A percentile compares a stretch with the other conserved stretches of the same genome.
Conservation (phyloP, 2,797 vertebrate genomes). For the Masticophis lateralis region DNA sequence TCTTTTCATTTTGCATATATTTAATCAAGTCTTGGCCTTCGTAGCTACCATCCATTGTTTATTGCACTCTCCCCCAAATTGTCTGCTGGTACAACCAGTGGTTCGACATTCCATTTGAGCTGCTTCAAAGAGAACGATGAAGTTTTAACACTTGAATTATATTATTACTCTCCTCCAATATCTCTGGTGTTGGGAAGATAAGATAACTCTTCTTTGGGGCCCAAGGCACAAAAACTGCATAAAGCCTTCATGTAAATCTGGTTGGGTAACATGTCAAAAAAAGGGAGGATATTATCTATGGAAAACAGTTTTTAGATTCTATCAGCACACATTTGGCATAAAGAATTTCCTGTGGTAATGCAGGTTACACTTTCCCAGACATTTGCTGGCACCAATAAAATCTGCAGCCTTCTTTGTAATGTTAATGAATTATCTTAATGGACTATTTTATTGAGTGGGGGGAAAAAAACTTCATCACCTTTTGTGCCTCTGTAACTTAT, state of each 20-base stretch:
- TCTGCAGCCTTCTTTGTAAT: constrained; percentile 62
- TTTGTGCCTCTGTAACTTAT: constrained; percentile 66
- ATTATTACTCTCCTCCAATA: constrained; percentile 54
- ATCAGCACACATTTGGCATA: constrained; percentile 60
- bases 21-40: constrained; percentile 60
- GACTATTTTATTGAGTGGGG: constrained; percentile 53
- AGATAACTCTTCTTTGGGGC: constrained; percentile 39
- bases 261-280: constrained; percentile 62
- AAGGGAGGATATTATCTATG: constrained; percentile 59
- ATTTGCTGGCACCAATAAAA: constrained; percentile 56
- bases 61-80: constrained; percentile 33
- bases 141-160: constrained; percentile 56
- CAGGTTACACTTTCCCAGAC: constrained; percentile 57
- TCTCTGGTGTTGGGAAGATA: constrained; percentile 33
- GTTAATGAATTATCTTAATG: constrained; percentile 75
- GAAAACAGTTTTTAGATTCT: constrained; percentile 67
- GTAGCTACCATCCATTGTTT: constrained; percentile 55
- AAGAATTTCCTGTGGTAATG: constrained; percentile 61
- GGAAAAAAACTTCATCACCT: constrained; percentile 71
- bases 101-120: constrained; percentile 55
- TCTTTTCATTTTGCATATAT: constrained; percentile 50
- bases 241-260: constrained; percentile 57
- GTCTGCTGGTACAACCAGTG: constrained; percentile 52
- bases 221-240: constrained; percentile 50
- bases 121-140: constrained; percentile 58